Evolutionary conservation across 2,113 vertebrate species (phyloP).

Genomic region (Ameiurus melas): DNA sequence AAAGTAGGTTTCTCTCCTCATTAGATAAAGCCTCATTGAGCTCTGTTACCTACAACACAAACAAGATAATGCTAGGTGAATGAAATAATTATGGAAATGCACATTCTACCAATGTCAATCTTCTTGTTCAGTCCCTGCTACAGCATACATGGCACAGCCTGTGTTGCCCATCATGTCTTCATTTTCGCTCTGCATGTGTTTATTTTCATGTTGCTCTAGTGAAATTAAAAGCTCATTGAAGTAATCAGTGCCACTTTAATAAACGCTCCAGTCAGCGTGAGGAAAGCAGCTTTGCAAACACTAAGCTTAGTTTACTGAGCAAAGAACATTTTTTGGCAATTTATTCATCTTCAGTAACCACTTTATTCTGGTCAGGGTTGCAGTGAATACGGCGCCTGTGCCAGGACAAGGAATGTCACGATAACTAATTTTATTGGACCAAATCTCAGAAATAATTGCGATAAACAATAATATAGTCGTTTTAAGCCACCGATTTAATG

Average conservation of each 20-base stretch:
- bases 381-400: not conserved
- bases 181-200: not conserved
- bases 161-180: not conserved
- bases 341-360: not conserved
- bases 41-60: constrained; percentile 84
- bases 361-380: not conserved
- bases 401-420: not conserved
- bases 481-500: too few species aligned
- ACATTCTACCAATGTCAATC: not conserved
- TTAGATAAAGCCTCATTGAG: constrained; percentile 96
- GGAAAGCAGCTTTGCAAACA: not conserved
- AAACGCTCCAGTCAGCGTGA: not conserved
- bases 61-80: constrained; percentile 5
- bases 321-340: not conserved
- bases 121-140: not conserved
- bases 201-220: not conserved
- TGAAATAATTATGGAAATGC: not conserved
- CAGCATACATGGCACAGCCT: not conserved
- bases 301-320: not conserved
- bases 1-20: constrained; percentile 95
- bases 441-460: too few species aligned
- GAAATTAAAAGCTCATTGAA: not conserved
- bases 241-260: not conserved
- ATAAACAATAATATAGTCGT: too few species aligned
- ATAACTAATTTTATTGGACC: too few species aligned